Conservation (phyloP, 1,140 invertebrate species). For the Dermatophagoides farinae region DNA sequence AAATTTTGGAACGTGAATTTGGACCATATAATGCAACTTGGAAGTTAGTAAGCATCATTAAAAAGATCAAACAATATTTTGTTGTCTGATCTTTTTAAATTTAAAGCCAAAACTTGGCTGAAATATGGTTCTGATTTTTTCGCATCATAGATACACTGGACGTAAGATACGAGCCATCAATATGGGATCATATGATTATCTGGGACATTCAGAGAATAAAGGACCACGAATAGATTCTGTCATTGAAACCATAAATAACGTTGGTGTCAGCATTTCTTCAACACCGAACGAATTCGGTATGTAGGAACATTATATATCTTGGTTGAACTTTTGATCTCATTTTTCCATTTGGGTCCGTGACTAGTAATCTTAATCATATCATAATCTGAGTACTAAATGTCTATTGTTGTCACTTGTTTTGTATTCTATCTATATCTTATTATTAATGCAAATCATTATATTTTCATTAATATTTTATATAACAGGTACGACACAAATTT, state of each 20-base stretch:
- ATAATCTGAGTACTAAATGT: neutral
- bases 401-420: neutral
- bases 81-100: neutral
- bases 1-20: constrained; percentile 62
- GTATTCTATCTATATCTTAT: neutral
- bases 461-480: neutral
- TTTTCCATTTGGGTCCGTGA: neutral
- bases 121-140: neutral
- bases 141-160: constrained; percentile 14
- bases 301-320: no score
- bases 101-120: no score
- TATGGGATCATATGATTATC: constrained; percentile 79
- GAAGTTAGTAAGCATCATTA: constrained; percentile 1
- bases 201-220: constrained; percentile 59
- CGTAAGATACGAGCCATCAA: constrained; percentile 36
- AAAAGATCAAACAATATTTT: neutral
- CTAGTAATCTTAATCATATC: neutral
- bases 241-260: constrained; percentile 36
- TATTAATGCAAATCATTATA: neutral
- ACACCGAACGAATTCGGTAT: constrained; percentile 39
- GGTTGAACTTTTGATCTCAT: neutral
- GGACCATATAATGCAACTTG: constrained; percentile 77
- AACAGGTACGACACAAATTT: constrained; percentile 31
- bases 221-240: constrained; percentile 52
- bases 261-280: constrained; percentile 46